Evolutionary conservation across 1,140 invertebrate species (phyloP).

Genomic region (Daktulosphaira vitifoliae): DNA sequence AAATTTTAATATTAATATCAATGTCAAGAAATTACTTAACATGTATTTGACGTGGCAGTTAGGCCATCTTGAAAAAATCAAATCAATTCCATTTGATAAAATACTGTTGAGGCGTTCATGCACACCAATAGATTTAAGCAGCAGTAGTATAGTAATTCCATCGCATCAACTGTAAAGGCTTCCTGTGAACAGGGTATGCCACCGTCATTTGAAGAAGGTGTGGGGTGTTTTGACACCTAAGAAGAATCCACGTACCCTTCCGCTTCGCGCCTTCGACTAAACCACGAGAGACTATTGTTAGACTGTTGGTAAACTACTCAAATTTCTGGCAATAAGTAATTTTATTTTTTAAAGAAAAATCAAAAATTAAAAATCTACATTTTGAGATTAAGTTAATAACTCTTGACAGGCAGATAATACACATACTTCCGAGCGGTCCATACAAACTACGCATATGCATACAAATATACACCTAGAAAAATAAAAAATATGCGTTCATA

Average conservation of each 20-base stretch:
- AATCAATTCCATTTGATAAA: slow-evolving; percentile 26
- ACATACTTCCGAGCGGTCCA: no score
- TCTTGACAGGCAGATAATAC: slow-evolving; percentile 10
- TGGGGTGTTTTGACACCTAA: slow-evolving; percentile 32
- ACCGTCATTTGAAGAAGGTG: not conserved
- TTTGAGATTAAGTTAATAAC: slow-evolving; percentile 8
- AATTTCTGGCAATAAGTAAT: slow-evolving; percentile 8
- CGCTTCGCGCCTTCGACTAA: slow-evolving; percentile 14
- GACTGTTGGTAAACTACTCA: slow-evolving; percentile 22
- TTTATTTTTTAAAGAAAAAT: not conserved
- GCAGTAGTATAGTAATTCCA: not conserved
- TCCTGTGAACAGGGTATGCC: slow-evolving; percentile 7
- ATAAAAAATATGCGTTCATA: slow-evolving; percentile 20
- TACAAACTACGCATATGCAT: no score
- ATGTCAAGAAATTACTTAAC: no score
- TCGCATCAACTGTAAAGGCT: not conserved
- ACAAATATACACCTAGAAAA: no score
- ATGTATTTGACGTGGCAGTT: no score
- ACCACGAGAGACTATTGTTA: slow-evolving; percentile 22
- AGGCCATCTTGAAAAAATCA: no score
- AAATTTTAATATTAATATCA: no score
- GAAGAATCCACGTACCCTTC: not conserved
- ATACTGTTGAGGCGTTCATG: slow-evolving; percentile 7
- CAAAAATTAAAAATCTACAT: slow-evolving; percentile 9
- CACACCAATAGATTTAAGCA: slow-evolving; percentile 5